These are phyloP conservation scores for Micromesistius poutassou DNA, from an alignment of 2,797 vertebrate genomes.

Conservation along the genomic window DNA sequence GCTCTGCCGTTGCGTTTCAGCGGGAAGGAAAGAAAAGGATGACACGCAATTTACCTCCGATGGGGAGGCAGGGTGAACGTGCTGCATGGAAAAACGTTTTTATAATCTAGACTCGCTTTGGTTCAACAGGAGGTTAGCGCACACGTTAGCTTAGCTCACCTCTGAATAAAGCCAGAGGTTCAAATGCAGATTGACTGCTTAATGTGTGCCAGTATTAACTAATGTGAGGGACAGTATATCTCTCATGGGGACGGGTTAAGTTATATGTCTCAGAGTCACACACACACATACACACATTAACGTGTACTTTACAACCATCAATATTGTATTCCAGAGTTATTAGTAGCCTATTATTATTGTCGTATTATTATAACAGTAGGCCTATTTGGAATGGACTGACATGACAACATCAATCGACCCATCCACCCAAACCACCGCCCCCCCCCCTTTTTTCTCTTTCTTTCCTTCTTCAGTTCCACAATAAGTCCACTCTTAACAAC, in stretches of 20 bases:
- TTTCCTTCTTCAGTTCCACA: neutral
- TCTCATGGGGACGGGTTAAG: neutral
- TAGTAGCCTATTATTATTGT: no score
- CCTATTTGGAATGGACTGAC: neutral
- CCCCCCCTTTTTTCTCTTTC: neutral
- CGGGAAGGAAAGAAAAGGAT: neutral
- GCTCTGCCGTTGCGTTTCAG: slow-evolving; percentile 23
- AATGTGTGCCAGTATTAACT: neutral
- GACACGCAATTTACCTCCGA: neutral
- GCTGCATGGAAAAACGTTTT: neutral
- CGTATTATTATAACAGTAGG: neutral
- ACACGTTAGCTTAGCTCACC: neutral
- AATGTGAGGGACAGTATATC: slow-evolving; percentile 22
- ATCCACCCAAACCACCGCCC: neutral
- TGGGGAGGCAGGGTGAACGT: slow-evolving; percentile 10
- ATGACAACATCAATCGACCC: neutral
- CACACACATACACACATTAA: neutral
- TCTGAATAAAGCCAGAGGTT: neutral
- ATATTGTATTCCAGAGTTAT: neutral
- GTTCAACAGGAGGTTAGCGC: no score
- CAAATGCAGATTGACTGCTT: neutral
- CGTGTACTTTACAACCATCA: neutral
- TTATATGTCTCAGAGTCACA: neutral
- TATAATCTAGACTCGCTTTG: neutral
- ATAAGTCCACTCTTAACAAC: neutral